Percentiles rank a stretch among this genome's conserved stretches.
Conservation (phyloP, 2,797 vertebrate genomes). For the Gila robusta region DNA sequence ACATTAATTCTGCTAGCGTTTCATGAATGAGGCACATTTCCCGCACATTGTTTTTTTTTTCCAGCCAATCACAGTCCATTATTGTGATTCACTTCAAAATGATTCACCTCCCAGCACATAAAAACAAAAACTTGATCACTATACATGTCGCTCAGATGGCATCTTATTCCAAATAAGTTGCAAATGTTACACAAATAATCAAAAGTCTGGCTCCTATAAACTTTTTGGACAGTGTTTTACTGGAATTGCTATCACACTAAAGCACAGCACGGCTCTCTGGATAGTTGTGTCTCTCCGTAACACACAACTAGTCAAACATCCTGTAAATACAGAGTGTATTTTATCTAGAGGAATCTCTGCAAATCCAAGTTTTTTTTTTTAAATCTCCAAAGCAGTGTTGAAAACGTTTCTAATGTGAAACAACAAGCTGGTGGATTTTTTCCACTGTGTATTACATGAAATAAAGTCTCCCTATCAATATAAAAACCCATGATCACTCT, state of each 20-base stretch:
- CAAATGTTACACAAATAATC: background rate
- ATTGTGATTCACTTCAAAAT: background rate
- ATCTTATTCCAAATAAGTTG: background rate
- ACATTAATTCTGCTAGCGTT: background rate
- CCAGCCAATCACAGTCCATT: background rate
- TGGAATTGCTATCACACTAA: too few species aligned
- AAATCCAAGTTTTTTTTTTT: background rate
- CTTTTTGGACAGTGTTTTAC: background rate
- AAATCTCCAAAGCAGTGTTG: slow-evolving; percentile 7
- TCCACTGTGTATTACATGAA: background rate
- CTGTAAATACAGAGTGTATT: background rate
- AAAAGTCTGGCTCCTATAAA: background rate
- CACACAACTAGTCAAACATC: background rate
- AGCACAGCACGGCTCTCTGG: background rate
- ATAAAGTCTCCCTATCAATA: slow-evolving; percentile 1
- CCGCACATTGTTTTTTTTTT: background rate
- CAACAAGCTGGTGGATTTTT: slow-evolving; percentile 5
- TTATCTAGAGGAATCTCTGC: background rate
- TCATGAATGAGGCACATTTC: background rate
- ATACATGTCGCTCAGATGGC: background rate
- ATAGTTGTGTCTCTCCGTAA: background rate
- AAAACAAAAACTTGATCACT: background rate
- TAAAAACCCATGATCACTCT: background rate
- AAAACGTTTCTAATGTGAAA: slow-evolving; percentile 35
- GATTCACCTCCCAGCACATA: background rate